phyloP scores from a whole-genome alignment of 2,113 vertebrate genomes.

The Archilochus colubris region DNA sequence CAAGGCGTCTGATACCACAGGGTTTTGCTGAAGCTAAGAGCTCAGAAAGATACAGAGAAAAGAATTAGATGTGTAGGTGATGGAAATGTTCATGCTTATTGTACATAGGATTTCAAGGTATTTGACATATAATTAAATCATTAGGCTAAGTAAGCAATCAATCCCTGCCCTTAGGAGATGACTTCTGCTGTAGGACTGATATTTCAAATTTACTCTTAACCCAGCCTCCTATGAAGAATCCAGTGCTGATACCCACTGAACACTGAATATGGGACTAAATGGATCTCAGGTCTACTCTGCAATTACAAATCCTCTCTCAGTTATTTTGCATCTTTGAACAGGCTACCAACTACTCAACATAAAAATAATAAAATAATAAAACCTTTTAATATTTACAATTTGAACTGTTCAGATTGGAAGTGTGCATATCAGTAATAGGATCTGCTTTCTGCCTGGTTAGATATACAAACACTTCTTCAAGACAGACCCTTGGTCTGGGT shows the following conservation, averaged over 20 bases:
- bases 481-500: background rate
- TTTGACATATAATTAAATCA: background rate
- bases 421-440: background rate
- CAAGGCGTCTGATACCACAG: background rate
- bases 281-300: background rate
- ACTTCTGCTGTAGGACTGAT: background rate
- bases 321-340: background rate
- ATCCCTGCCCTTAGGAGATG: background rate
- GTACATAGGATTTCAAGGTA: background rate
- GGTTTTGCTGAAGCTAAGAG: background rate
- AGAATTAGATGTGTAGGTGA: background rate
- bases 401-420: background rate
- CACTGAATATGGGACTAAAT: background rate
- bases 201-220: background rate
- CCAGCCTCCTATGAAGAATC: background rate
- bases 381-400: background rate
- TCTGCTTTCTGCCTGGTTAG: background rate
- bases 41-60: background rate
- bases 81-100: background rate
- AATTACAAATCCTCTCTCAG: background rate
- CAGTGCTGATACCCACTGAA: background rate
- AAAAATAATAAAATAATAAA: background rate
- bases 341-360: background rate
- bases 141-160: background rate
- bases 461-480: background rate